Evolutionary conservation across 2,113 vertebrate species (phyloP).

Genomic region (Erythrocercus mccallii): DNA sequence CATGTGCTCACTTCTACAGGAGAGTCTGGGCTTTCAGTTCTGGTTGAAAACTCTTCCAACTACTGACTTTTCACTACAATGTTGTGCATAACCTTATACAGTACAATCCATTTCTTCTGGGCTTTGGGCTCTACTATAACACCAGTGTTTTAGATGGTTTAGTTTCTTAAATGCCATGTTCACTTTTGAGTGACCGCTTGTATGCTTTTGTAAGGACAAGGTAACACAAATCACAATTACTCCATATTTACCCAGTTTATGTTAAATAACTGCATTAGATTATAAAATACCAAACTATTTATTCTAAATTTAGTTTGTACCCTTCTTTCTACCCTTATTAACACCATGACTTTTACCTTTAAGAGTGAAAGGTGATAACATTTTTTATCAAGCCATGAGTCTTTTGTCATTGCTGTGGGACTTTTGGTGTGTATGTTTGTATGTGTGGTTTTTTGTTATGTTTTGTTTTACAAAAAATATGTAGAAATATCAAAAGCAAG

Average conservation of each 20-base stretch:
- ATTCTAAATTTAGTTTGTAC: background rate
- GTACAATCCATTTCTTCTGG: background rate
- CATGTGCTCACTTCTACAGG: background rate
- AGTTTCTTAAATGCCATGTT: background rate
- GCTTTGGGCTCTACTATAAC: background rate
- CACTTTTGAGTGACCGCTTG: background rate
- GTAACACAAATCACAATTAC: background rate
- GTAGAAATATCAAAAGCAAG: background rate
- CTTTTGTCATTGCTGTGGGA: background rate
- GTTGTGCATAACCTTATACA: background rate
- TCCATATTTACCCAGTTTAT: background rate
- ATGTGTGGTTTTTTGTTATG: rapidly evolving
- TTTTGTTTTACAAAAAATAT: background rate
- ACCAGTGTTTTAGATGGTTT: background rate
- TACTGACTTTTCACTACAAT: background rate
- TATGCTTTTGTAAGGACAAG: background rate
- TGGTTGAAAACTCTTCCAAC: background rate
- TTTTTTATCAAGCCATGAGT: background rate
- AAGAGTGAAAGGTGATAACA: background rate
- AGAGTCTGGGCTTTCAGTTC: background rate
- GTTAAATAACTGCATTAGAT: background rate
- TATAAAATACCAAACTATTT: background rate
- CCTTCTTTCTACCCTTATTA: background rate
- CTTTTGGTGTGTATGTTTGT: rapidly evolving
- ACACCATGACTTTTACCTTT: background rate